phyloP scores from a whole-genome alignment of 2,113 vertebrate genomes.

The Mormoops blainvillei region DNA sequence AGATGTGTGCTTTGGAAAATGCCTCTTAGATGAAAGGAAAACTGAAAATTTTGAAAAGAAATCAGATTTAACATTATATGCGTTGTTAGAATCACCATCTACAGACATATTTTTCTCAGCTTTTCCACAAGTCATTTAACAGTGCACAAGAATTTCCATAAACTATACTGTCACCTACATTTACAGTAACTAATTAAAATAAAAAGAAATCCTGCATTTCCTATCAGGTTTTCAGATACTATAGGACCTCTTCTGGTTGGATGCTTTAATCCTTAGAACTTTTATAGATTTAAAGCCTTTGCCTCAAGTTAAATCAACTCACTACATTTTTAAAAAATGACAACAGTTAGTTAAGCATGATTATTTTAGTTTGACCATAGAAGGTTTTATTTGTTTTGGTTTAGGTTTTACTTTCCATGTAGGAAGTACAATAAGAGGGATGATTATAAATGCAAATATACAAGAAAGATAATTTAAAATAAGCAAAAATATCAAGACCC shows the following conservation, averaged over 20 bases:
- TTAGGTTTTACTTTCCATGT: neutral
- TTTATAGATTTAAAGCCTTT: neutral
- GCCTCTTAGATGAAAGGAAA: neutral
- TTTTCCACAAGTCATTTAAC: neutral
- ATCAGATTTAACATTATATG: neutral
- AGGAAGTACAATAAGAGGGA: neutral
- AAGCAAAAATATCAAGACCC: neutral
- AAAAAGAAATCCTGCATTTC: neutral
- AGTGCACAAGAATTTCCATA: neutral
- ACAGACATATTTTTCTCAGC: neutral
- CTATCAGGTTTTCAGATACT: neutral
- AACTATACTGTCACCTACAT: neutral
- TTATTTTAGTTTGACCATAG: neutral
- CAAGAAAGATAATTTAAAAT: neutral
- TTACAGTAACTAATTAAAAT: neutral
- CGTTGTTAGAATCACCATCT: neutral
- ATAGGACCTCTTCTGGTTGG: neutral
- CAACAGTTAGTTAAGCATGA: neutral
- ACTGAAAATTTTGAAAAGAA: neutral
- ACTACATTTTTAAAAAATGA: neutral
- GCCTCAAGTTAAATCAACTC: neutral
- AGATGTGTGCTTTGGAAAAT: slow-evolving; percentile 28
- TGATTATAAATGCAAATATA: neutral
- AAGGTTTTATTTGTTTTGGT: neutral
- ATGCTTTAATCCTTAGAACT: neutral